These are phyloP conservation scores for Stenodema calcarata DNA, from an alignment of 2,888 invertebrate species.

Conservation along the genomic window DNA sequence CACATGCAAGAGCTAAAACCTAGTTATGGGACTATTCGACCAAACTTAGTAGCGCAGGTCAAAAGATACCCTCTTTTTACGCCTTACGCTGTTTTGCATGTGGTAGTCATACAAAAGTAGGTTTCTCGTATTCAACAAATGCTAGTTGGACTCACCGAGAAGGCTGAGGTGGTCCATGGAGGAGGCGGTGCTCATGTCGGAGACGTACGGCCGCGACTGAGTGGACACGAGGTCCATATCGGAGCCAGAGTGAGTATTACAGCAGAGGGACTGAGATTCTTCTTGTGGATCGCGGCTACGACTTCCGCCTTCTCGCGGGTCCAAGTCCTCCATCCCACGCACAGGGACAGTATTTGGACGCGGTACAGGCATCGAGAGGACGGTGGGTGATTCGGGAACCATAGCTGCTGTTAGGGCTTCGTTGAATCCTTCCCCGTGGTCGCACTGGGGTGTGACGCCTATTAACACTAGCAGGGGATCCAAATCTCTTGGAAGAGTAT, in stretches of 20 bases:
- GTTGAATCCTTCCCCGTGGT: conserved; percentile 54
- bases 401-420: conserved; percentile 45
- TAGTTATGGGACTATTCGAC: conserved; percentile 34
- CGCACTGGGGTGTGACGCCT: conserved; percentile 56
- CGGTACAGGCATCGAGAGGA: conserved; percentile 43
- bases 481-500: conserved; percentile 55
- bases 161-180: conserved; percentile 51
- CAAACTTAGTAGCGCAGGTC: conserved; percentile 39
- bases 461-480: conserved; percentile 56
- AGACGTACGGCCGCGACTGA: conserved; percentile 45
- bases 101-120: conserved; percentile 48
- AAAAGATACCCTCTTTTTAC: conserved; percentile 45
- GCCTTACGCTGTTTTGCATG: conserved; percentile 43
- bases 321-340: background rate
- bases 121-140: conserved; percentile 50
- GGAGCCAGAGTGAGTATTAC: conserved; percentile 47
- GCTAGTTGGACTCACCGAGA: conserved; percentile 51
- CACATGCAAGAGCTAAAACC: conserved; percentile 5
- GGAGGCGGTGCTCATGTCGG: conserved; percentile 49
- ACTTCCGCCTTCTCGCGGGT: conserved; percentile 34
- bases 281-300: background rate
- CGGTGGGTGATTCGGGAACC: conserved; percentile 40
- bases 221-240: conserved; percentile 50
- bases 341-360: conserved; percentile 31
- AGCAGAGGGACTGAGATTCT: conserved; percentile 39